Conservation (phyloP, 2,797 vertebrate species). For the Eulemur rubriventer region DNA sequence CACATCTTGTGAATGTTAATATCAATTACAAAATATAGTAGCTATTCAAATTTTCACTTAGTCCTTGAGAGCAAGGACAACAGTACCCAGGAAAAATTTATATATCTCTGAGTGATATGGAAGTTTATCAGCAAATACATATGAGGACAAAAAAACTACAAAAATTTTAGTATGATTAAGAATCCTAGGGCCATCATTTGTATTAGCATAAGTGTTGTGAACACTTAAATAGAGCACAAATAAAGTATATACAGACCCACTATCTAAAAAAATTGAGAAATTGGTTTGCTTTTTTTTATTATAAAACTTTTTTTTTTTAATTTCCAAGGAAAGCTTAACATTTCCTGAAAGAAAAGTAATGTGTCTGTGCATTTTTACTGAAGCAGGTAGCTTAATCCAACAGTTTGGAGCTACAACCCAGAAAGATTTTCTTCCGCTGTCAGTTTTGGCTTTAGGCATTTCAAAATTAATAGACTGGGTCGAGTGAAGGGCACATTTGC, state of each 20-base stretch:
- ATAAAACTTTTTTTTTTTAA: not conserved
- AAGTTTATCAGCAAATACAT: not conserved
- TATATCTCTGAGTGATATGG: not conserved
- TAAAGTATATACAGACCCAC: not conserved
- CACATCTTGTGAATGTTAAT: not conserved
- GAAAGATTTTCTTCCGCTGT: slow-evolving; percentile 15
- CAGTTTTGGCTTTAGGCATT: slow-evolving; percentile 59
- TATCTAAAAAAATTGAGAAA: not conserved
- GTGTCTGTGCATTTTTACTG: not conserved
- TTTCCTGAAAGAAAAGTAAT: not conserved
- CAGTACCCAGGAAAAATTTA: not conserved
- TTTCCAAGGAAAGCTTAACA: not conserved
- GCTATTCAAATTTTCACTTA: not conserved
- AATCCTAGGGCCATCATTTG: not conserved
- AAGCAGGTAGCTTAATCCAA: not conserved
- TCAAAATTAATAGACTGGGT: slow-evolving; percentile 70
- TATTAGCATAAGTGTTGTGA: not conserved
- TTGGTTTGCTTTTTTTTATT: not conserved
- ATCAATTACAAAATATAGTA: not conserved
- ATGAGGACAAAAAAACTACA: not conserved
- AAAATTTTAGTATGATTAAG: not conserved
- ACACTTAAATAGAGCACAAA: not conserved
- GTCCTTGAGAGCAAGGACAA: not conserved
- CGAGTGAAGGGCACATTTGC: slow-evolving; percentile 34
- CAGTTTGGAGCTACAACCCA: not conserved